phyloP scores from a whole-genome alignment of 2,888 invertebrate species.

The Stictocephala bisonia region DNA sequence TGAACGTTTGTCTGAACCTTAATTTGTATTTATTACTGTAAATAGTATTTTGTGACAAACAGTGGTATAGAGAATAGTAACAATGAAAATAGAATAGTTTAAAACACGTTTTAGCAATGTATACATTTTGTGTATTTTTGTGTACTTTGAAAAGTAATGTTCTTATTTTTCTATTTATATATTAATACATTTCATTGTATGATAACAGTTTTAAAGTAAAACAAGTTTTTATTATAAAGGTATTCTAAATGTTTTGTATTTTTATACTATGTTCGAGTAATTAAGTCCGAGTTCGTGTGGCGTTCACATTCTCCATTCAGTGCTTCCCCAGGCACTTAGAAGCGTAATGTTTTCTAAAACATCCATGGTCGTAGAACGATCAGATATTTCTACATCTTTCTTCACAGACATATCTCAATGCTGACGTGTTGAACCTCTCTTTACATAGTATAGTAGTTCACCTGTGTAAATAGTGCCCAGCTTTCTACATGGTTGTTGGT shows the following conservation, averaged over 20 bases:
- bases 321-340: slow-evolving; percentile 19
- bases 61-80: background rate
- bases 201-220: slow-evolving; percentile 9
- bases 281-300: slow-evolving; percentile 4
- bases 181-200: slow-evolving; percentile 4
- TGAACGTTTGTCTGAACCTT: too few species aligned
- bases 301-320: background rate
- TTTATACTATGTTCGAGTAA: slow-evolving; percentile 31
- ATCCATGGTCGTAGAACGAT: slow-evolving; percentile 25
- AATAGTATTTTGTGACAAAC: background rate
- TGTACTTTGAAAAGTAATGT: background rate
- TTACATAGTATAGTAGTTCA: too few species aligned
- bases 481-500: background rate
- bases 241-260: slow-evolving; percentile 34
- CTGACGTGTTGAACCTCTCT: background rate
- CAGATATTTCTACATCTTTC: slow-evolving; percentile 32
- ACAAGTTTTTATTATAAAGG: slow-evolving; percentile 3
- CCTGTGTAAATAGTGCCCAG: background rate
- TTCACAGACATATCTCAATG: slow-evolving; percentile 37
- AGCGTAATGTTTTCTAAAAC: slow-evolving; percentile 45
- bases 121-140: slow-evolving; percentile 29
- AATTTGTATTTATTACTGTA: too few species aligned
- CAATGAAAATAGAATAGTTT: slow-evolving; percentile 12
- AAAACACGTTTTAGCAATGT: slow-evolving; percentile 4
- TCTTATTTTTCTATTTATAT: slow-evolving; percentile 27